Evolutionary conservation across 2,888 invertebrate genomes (phyloP).

Genomic region (Nipponacmea schrenckii): DNA sequence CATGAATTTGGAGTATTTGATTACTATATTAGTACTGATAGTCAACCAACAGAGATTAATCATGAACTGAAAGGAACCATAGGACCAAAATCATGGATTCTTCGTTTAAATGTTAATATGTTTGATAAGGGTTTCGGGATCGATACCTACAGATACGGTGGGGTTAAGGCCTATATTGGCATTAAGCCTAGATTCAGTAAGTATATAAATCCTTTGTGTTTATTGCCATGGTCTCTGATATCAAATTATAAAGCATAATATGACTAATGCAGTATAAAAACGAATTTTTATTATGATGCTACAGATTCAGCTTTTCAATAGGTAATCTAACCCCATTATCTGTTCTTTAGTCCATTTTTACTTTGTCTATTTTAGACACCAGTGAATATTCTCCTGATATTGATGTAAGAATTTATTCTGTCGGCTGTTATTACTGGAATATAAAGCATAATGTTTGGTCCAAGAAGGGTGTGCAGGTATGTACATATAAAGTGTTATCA

Average conservation of each 20-base stretch:
- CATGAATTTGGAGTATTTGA: slow-evolving; percentile 14
- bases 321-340: no score
- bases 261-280: no score
- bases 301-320: no score
- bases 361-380: not conserved
- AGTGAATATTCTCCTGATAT: not conserved
- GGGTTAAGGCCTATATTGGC: not conserved
- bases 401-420: slow-evolving; percentile 12
- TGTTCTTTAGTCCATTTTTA: no score
- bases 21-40: slow-evolving; percentile 22
- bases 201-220: not conserved
- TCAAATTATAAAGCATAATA: no score
- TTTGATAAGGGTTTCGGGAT: not conserved
- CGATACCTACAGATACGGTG: not conserved
- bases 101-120: not conserved
- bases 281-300: no score
- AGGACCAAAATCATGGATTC: not conserved
- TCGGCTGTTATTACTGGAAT: slow-evolving; percentile 18
- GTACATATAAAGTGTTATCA: not conserved
- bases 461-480: slow-evolving; percentile 5
- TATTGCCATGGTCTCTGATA: no score
- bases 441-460: not conserved
- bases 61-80: slow-evolving; percentile 19
- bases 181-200: not conserved
- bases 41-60: slow-evolving; percentile 10